Conservation (phyloP, 2,797 vertebrate species). For the Mus caroli region DNA sequence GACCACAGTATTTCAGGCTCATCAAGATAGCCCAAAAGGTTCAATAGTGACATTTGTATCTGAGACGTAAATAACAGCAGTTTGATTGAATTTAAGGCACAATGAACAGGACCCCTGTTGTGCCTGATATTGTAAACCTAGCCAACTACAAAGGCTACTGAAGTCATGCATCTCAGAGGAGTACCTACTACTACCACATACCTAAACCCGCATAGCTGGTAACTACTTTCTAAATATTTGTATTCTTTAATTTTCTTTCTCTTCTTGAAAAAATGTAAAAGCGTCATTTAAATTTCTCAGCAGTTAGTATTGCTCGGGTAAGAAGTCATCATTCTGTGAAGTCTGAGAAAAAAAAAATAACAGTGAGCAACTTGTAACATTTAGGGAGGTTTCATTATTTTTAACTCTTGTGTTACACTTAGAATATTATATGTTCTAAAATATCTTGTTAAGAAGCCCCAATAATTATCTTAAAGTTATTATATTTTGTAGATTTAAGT, state of each 20-base stretch:
- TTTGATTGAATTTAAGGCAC: not conserved
- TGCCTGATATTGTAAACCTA: not conserved
- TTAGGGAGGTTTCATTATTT: conserved; percentile 43
- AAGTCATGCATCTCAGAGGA: not conserved
- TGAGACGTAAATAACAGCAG: too few relatives aligned
- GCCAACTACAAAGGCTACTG: not conserved
- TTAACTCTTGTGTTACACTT: conserved; percentile 31
- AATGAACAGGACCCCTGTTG: not conserved
- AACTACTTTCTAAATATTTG: not conserved
- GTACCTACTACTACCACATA: too few relatives aligned
- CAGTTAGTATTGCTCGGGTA: not conserved
- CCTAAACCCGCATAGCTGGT: not conserved
- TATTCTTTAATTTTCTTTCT: not conserved
- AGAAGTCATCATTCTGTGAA: not conserved
- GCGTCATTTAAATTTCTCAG: not conserved
- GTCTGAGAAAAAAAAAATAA: not conserved
- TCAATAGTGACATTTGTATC: not conserved
- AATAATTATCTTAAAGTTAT: conserved; percentile 60
- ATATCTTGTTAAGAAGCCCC: conserved; percentile 50
- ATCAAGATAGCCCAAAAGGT: not conserved
- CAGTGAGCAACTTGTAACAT: not conserved
- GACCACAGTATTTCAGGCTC: not conserved
- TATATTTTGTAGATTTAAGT: conserved; percentile 46
- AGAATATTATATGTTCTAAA: not conserved
- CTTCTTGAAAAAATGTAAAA: conserved; percentile 44